Conservation (phyloP, 2,113 vertebrate genomes). For the Cygnus atratus region DNA sequence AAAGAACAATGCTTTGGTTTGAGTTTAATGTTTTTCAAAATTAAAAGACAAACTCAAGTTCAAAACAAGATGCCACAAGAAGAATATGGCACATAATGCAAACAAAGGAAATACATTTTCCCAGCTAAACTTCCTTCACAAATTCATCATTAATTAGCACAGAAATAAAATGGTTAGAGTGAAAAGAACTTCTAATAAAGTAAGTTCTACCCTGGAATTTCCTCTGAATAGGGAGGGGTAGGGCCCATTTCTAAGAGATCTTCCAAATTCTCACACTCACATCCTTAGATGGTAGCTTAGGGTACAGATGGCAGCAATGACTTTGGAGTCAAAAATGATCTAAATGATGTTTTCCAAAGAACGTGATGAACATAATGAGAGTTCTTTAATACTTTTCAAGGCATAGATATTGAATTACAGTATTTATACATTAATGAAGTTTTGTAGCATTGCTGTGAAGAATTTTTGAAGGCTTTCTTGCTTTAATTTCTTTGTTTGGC, state of each 20-base stretch:
- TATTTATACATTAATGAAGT: background rate
- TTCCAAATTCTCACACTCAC: background rate
- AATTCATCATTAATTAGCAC: background rate
- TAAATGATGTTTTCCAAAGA: background rate
- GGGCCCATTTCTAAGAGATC: background rate
- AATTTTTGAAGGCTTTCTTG: conserved; percentile 28
- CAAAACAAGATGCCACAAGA: background rate
- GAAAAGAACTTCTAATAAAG: background rate
- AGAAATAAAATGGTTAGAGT: background rate
- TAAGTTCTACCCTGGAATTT: background rate
- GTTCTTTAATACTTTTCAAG: background rate
- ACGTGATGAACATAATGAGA: background rate
- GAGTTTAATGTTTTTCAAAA: background rate
- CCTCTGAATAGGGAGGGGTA: background rate
- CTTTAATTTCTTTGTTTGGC: conserved; percentile 33
- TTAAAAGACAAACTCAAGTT: background rate
- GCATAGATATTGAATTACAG: background rate
- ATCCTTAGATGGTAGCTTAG: background rate
- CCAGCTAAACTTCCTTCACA: background rate
- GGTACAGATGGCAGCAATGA: background rate
- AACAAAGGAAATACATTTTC: background rate
- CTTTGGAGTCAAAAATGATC: background rate
- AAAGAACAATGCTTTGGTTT: background rate
- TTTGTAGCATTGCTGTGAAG: background rate
- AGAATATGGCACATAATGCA: background rate